A percentile compares a stretch with the other conserved stretches of the same genome.
Conservation (phyloP, 2,113 vertebrate genomes). For the Tragelaphus strepsiceros region DNA sequence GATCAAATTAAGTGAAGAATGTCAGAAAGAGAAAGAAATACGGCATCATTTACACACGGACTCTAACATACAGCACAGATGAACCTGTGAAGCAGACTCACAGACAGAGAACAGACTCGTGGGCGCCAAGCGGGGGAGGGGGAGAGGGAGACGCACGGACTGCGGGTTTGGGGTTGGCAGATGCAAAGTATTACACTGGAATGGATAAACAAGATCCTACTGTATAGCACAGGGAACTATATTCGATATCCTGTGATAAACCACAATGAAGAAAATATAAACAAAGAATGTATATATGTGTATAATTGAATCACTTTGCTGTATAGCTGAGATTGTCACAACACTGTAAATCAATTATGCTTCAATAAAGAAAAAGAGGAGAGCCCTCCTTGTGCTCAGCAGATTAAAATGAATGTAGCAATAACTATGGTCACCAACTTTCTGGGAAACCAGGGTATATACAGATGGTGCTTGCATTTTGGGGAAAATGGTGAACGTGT, state of each 20-base stretch:
- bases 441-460: background rate
- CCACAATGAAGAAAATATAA: background rate
- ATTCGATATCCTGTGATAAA: background rate
- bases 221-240: background rate
- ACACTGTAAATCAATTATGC: background rate
- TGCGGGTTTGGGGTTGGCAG: background rate
- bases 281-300: background rate
- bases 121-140: background rate
- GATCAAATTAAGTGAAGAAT: background rate
- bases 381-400: background rate
- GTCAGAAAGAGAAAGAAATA: background rate
- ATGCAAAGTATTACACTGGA: background rate
- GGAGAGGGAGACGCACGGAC: background rate
- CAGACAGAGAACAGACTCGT: background rate
- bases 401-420: background rate
- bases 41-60: accelerated
- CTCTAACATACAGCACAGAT: background rate
- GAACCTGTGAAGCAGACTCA: background rate
- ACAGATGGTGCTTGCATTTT: background rate
- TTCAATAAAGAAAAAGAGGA: background rate
- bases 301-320: background rate
- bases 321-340: background rate
- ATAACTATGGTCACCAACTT: background rate
- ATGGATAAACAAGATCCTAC: background rate
- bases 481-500: background rate